These are phyloP conservation scores for Zelleria hepariella DNA, from an alignment of 2,888 invertebrate genomes.

Conservation along the genomic window DNA sequence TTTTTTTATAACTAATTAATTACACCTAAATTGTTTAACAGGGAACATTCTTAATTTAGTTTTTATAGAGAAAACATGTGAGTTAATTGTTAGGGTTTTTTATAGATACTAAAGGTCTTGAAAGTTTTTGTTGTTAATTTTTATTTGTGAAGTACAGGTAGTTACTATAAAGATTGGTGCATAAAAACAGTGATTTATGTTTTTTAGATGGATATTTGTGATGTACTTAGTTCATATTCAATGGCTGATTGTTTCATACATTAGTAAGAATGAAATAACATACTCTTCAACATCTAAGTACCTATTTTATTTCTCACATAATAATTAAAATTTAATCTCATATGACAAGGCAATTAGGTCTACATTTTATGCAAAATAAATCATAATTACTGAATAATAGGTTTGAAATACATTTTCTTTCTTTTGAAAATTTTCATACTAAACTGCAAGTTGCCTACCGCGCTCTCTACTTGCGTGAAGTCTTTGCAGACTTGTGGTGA, in stretches of 20 bases:
- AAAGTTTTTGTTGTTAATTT: slow-evolving; percentile 1
- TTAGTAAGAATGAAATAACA: slow-evolving; percentile 52
- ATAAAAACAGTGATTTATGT: slow-evolving; percentile 30
- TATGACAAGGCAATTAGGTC: too few species aligned
- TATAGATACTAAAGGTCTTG: not conserved
- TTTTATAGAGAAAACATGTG: not conserved
- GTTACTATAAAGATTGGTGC: not conserved
- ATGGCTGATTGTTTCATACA: slow-evolving; percentile 43
- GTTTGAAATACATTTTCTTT: too few species aligned
- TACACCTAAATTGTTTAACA: too few species aligned
- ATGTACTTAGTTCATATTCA: slow-evolving; percentile 38
- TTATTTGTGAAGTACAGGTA: not conserved
- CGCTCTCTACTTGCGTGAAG: too few species aligned
- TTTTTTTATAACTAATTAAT: too few species aligned
- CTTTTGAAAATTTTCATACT: too few species aligned
- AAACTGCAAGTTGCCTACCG: too few species aligned
- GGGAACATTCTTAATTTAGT: not conserved
- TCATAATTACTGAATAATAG: too few species aligned
- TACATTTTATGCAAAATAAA: too few species aligned
- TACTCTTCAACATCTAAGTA: slow-evolving; percentile 35
- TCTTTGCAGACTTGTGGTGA: too few species aligned
- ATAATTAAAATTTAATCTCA: too few species aligned
- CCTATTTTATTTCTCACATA: slow-evolving; percentile 5
- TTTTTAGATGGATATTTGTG: slow-evolving; percentile 49
- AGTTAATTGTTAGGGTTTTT: not conserved